phyloP scores from a whole-genome alignment of 1,140 invertebrate genomes.

The Drosophila teissieri region DNA sequence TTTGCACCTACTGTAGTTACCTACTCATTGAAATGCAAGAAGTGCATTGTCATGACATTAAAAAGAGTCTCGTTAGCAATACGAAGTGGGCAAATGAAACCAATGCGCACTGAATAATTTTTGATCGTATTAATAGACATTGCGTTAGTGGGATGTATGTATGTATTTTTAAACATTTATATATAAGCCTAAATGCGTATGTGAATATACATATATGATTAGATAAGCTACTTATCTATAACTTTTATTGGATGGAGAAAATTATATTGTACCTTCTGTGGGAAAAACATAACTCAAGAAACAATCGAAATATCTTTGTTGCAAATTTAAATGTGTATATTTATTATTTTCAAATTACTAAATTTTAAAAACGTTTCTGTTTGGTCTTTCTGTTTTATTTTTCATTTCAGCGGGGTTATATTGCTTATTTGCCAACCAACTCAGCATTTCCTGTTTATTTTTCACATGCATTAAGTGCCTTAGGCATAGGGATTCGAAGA shows the following conservation, averaged over 20 bases:
- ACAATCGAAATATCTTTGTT: no score
- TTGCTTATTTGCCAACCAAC: no score
- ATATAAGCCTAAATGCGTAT: not conserved
- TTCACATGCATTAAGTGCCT: not conserved
- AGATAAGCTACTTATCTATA: conserved; percentile 33
- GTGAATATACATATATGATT: conserved; percentile 5
- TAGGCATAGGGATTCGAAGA: conserved; percentile 1
- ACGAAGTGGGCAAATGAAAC: conserved; percentile 11
- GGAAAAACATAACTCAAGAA: not conserved
- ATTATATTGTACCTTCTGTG: conserved; percentile 3
- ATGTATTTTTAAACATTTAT: conserved; percentile 16
- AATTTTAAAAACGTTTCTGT: not conserved
- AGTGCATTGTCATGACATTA: conserved; percentile 59
- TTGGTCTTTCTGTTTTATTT: not conserved
- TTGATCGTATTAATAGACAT: conserved; percentile 48
- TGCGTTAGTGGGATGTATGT: conserved; percentile 6
- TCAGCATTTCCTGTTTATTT: not conserved
- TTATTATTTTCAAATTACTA: no score
- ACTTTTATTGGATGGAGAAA: not conserved
- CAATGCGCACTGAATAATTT: conserved; percentile 13
- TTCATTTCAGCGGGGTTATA: not conserved
- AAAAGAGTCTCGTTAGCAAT: not conserved
- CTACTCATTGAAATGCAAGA: conserved; percentile 32
- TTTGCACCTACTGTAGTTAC: not conserved
- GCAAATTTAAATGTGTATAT: no score